These are phyloP conservation scores for Ichneumoninae sp. DNA, from an alignment of 2,888 invertebrate genomes.

Conservation along the genomic window DNA sequence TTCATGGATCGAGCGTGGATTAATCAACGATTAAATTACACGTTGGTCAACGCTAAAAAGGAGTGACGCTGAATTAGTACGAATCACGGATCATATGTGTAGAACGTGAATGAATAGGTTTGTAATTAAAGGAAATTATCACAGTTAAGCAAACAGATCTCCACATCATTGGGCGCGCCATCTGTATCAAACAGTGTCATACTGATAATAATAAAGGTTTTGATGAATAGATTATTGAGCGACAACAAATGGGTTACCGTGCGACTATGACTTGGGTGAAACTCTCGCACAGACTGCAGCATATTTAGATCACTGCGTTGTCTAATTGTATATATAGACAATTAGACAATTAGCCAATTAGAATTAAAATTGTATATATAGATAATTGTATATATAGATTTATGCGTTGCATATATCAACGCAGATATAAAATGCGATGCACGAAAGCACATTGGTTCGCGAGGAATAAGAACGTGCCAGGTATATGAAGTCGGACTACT, in stretches of 20 bases:
- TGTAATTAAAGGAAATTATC: too few relatives aligned
- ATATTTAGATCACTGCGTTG: background rate
- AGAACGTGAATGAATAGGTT: too few relatives aligned
- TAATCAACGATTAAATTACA: constrained; percentile 66
- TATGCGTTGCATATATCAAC: background rate
- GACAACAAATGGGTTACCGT: background rate
- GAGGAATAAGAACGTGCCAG: background rate
- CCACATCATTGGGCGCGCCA: background rate
- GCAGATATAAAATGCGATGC: background rate
- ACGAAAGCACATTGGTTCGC: background rate
- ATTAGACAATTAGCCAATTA: too few relatives aligned
- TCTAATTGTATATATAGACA: background rate
- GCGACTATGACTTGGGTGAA: background rate
- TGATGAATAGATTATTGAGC: background rate
- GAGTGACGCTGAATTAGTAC: too few relatives aligned
- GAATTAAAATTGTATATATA: background rate
- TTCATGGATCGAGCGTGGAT: constrained; percentile 70
- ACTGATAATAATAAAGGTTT: background rate
- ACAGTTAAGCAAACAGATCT: background rate
- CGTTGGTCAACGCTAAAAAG: too few relatives aligned
- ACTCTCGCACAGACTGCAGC: background rate
- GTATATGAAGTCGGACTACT: constrained; percentile 16
- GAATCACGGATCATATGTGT: background rate
- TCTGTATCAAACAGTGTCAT: background rate
- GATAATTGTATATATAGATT: background rate